Base-by-base conservation (phyloP, 2,888 invertebrate species). In the Mechanitis messenoides region DNA sequence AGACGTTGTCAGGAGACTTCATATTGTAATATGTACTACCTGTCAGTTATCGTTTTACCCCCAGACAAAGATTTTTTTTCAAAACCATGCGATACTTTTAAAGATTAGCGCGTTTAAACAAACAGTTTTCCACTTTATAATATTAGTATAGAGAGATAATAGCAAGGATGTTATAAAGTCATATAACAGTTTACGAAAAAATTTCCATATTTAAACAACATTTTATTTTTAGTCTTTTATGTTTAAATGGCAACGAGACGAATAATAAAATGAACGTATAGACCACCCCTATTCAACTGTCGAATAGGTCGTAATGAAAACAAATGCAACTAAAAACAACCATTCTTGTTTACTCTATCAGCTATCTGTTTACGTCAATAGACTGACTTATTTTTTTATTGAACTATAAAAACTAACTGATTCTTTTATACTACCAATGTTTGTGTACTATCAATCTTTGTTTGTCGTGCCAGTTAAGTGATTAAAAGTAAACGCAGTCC, bases 251-350 rank as follows among this genome's bases (percentile, higher is more conserved):
- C 55, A 60, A 54, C 56, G 58, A 57, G 56, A 68, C 61, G 62
- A 35, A 64, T 47, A 61, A 58, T 46, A 53, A 47, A 61, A 59
- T 9, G 9, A 9, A 67, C 62, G 57, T 63, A 66, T 60, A 64
- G 66, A 60, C 62, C 59, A 62, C 60, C 67, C 63, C 64, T 45
- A 61, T 60, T 60, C 61, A 59, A 60, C 58, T 60, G 62, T 60
- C 60, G 62, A 64, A 67, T 67, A 64, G 59, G 58, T 45, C 56
- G 59, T 68, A 70, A 70, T 69, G 70, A 69, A 70, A 69, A 69
- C 66, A 68, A 67, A 69, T 70, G 66, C 60, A 61, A 38, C 50
- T 63, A 63, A 58, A 66, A 59, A 61, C 59, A 62, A 64, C 66
- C 60, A 66, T 64, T 62, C 61, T 62, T 56, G 65, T 62, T 58